Conservation (phyloP, 2,797 vertebrate genomes). For the Ibycter americanus region DNA sequence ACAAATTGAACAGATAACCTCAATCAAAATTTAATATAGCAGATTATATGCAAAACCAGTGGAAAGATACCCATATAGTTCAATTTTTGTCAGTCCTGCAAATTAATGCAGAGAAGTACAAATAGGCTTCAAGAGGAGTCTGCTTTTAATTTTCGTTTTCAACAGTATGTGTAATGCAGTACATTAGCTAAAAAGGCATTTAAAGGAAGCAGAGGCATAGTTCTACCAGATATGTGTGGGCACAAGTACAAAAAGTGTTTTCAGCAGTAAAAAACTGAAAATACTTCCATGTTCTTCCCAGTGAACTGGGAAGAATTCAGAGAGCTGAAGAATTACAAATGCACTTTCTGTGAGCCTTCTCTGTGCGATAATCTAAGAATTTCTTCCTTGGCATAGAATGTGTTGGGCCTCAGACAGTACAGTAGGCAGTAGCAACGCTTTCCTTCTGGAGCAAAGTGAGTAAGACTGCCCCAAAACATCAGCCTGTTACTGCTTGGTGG, state of each 20-base stretch:
- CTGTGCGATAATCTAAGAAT: not conserved
- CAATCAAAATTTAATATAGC: not conserved
- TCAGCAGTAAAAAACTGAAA: not conserved
- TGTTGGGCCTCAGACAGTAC: not conserved
- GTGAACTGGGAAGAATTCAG: conserved; percentile 7
- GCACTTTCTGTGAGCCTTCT: not conserved
- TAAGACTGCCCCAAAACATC: not conserved
- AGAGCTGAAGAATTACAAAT: not conserved
- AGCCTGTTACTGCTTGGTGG: not conserved
- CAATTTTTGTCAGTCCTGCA: not conserved
- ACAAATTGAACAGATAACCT: conserved; percentile 16
- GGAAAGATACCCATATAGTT: not conserved
- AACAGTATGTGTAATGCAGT: not conserved
- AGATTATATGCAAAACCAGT: not conserved
- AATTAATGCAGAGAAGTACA: not conserved
- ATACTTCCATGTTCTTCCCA: not conserved
- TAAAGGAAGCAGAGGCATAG: conserved; percentile 15
- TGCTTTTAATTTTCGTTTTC: conserved; percentile 26
- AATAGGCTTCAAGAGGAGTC: not conserved
- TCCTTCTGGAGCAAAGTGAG: not conserved
- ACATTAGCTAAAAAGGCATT: not conserved
- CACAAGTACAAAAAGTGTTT: conserved; percentile 37
- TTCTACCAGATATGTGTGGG: not conserved
- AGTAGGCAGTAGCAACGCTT: not conserved
- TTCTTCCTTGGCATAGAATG: not conserved